Conservation (phyloP, 2,888 invertebrate species). For the Oligia fasciuncula region DNA sequence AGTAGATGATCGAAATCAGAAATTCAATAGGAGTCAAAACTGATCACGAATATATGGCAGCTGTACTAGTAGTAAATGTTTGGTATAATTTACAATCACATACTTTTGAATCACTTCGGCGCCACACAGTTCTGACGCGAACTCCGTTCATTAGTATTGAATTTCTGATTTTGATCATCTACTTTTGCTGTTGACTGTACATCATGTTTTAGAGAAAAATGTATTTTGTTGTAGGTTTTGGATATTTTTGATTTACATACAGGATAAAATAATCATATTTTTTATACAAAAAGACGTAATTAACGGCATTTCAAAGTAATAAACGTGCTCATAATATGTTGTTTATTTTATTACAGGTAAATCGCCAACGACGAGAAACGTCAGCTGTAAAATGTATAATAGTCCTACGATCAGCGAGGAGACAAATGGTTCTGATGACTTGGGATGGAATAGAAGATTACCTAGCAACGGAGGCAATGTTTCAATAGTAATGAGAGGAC, state of each 20-base stretch:
- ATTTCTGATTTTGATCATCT: no score
- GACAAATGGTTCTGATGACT: background rate
- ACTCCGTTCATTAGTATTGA: no score
- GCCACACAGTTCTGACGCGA: no score
- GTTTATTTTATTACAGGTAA: background rate
- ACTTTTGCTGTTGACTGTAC: no score
- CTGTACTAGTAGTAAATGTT: no score
- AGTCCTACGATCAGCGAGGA: background rate
- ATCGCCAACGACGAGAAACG: background rate
- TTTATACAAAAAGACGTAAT: no score
- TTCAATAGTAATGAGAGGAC: slow-evolving; percentile 1
- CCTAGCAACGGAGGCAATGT: background rate
- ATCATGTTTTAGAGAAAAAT: background rate
- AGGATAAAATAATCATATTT: background rate
- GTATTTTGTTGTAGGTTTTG: background rate
- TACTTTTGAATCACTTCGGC: no score
- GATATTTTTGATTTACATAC: background rate
- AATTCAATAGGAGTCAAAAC: no score
- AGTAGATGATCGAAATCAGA: no score
- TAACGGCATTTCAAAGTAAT: background rate
- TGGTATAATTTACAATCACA: no score
- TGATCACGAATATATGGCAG: no score
- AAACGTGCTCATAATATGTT: background rate
- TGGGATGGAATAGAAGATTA: slow-evolving; percentile 18
- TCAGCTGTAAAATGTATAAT: background rate